A percentile compares a stretch with the other conserved stretches of the same genome.
Evolutionary conservation across 2,888 invertebrate species (phyloP).

Genomic region (Drosophila colorata): DNA sequence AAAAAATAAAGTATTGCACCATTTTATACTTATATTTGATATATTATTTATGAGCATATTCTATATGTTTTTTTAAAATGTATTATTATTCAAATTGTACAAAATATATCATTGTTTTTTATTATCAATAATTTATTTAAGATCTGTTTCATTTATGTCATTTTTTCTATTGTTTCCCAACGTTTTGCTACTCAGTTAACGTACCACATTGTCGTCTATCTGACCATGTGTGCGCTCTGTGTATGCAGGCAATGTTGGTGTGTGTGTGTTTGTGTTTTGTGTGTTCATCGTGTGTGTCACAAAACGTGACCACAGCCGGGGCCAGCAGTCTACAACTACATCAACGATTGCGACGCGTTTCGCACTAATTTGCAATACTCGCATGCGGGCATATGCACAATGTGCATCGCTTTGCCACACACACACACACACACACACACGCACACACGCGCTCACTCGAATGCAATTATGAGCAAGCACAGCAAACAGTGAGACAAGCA

Average conservation of each 20-base stretch:
- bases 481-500: slow-evolving; percentile 1
- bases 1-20: no score
- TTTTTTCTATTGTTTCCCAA: not conserved
- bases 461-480: slow-evolving; percentile 8
- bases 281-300: slow-evolving; percentile 52
- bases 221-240: slow-evolving; percentile 11
- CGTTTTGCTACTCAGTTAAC: slow-evolving; percentile 26
- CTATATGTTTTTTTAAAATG: not conserved
- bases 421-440: not conserved
- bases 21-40: no score
- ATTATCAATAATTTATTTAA: not conserved
- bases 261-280: slow-evolving; percentile 6
- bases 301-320: slow-evolving; percentile 68
- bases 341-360: slow-evolving; percentile 37
- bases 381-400: slow-evolving; percentile 25
- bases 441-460: not conserved
- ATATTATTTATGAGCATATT: no score
- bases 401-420: slow-evolving; percentile 2
- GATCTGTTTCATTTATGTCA: not conserved
- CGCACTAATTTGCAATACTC: slow-evolving; percentile 44
- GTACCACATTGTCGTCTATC: slow-evolving; percentile 19
- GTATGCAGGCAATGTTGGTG: not conserved
- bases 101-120: not conserved
- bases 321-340: slow-evolving; percentile 34
- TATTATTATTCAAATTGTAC: no score